Conservation (phyloP, 2,797 vertebrate genomes). For the Urosaurus nigricauda region DNA sequence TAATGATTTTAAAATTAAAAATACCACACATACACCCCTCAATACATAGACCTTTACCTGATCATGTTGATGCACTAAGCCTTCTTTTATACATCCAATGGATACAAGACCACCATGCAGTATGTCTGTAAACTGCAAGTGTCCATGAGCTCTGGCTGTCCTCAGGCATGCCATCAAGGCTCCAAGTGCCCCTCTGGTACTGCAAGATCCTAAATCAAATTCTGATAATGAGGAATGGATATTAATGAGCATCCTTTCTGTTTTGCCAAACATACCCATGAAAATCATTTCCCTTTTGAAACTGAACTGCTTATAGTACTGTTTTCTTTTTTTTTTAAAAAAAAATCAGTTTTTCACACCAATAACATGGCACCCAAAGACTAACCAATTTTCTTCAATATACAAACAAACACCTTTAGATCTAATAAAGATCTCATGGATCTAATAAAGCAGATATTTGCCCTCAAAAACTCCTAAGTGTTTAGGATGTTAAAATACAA, state of each 20-base stretch:
- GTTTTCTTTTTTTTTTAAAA: not conserved
- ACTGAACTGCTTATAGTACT: not conserved
- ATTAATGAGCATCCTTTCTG: not conserved
- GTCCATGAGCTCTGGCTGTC: slow-evolving; percentile 90
- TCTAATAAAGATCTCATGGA: too few relatives aligned
- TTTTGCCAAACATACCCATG: not conserved
- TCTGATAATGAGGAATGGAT: slow-evolving; percentile 21
- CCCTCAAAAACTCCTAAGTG: not conserved
- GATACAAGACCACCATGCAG: slow-evolving; percentile 86
- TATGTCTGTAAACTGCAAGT: slow-evolving; percentile 80
- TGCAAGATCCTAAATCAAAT: slow-evolving; percentile 68
- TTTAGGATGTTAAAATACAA: not conserved
- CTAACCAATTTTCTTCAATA: not conserved
- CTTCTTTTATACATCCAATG: slow-evolving; percentile 83
- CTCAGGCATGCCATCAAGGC: slow-evolving; percentile 94
- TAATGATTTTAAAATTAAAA: not conserved
- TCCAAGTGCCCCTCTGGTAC: slow-evolving; percentile 88
- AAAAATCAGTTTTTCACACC: too few relatives aligned
- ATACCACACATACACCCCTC: not conserved
- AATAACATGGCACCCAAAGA: too few relatives aligned
- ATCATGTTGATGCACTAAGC: slow-evolving; percentile 92
- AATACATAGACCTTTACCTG: slow-evolving; percentile 82
- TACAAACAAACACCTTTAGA: not conserved
- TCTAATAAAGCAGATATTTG: not conserved
- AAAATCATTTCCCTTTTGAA: not conserved